Conservation (phyloP, 2,888 invertebrate genomes). For the Eupithecia abbreviata region DNA sequence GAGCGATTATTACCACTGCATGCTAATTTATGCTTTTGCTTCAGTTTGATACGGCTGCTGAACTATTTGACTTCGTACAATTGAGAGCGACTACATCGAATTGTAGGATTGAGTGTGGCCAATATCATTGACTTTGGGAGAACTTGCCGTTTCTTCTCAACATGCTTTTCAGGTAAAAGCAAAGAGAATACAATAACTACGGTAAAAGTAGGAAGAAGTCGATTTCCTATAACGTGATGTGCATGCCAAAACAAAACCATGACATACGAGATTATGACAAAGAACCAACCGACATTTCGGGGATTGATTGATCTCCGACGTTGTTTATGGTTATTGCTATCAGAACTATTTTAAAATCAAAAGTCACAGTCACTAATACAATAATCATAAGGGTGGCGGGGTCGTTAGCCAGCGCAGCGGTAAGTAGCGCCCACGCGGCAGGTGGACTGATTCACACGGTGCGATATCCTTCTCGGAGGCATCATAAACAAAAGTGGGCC, state of each 20-base stretch:
- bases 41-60: slow-evolving; percentile 13
- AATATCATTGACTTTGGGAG: slow-evolving; percentile 49
- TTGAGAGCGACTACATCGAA: slow-evolving; percentile 50
- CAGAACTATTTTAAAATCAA: not conserved
- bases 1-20: slow-evolving; percentile 42
- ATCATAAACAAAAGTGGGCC: slow-evolving; percentile 53
- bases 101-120: slow-evolving; percentile 48
- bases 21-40: slow-evolving; percentile 42
- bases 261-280: slow-evolving; percentile 21
- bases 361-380: not conserved
- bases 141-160: slow-evolving; percentile 37
- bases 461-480: slow-evolving; percentile 51
- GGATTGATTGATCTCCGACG: not conserved
- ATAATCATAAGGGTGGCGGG: slow-evolving; percentile 12
- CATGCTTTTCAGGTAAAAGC: not conserved
- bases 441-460: slow-evolving; percentile 57
- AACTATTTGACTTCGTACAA: slow-evolving; percentile 34
- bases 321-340: not conserved
- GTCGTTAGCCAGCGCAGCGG: slow-evolving; percentile 43
- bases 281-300: not conserved
- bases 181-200: too few relatives aligned
- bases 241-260: slow-evolving; percentile 17
- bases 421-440: slow-evolving; percentile 53
- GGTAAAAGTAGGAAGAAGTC: not conserved
- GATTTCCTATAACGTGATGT: not conserved